Conservation (phyloP, 2,797 vertebrate genomes). For the Zalophus californianus region DNA sequence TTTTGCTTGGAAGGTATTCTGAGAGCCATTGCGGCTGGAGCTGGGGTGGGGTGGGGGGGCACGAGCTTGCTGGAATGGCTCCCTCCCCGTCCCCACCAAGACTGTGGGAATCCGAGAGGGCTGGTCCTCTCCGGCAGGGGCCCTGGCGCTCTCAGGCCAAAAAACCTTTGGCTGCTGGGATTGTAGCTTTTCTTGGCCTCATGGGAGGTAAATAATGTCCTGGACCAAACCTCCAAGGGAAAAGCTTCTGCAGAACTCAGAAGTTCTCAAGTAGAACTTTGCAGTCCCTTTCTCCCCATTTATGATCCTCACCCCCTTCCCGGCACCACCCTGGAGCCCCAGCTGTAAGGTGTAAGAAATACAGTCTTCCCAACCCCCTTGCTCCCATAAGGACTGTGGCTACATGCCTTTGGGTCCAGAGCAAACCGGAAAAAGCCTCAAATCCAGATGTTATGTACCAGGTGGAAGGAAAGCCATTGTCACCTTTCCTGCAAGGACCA, state of each 20-base stretch:
- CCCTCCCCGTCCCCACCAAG: no score
- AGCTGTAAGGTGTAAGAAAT: not conserved
- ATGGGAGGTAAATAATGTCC: not conserved
- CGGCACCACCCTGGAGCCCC: fast-evolving
- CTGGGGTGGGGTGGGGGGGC: not conserved
- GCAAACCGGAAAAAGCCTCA: not conserved
- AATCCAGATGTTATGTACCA: not conserved
- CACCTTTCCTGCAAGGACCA: not conserved
- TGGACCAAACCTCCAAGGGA: not conserved
- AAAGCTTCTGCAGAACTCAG: not conserved
- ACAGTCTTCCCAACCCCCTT: fast-evolving
- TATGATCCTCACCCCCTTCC: no score
- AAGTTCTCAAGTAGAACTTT: no score
- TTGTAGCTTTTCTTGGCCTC: not conserved
- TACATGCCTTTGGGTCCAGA: not conserved
- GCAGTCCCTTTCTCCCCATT: not conserved
- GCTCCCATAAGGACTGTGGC: not conserved
- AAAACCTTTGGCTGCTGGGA: not conserved
- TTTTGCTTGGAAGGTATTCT: not conserved
- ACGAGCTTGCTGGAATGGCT: fast-evolving
- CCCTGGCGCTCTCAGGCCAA: not conserved
- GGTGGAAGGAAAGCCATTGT: fast-evolving
- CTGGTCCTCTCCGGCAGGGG: not conserved
- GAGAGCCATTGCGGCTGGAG: not conserved
- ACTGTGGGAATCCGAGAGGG: not conserved